Percentiles rank a stretch among this genome's conserved stretches.
Conservation (phyloP, 1,140 invertebrate species). For the Conus betulinus region DNA sequence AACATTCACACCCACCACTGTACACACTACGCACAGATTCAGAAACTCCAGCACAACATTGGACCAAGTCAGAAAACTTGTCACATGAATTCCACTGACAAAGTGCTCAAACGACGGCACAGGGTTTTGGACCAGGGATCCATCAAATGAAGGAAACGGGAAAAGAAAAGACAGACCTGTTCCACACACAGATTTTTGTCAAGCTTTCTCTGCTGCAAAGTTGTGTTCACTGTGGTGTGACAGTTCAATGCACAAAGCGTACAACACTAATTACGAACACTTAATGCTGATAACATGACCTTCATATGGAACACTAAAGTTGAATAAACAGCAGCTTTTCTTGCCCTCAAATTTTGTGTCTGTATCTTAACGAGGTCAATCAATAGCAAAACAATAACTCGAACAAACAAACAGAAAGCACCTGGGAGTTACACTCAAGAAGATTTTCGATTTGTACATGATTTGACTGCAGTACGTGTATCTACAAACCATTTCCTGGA, state of each 20-base stretch:
- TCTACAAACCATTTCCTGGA: background rate
- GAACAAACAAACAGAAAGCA: background rate
- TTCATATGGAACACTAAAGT: background rate
- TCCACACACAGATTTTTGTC: background rate
- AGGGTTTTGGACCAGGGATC: background rate
- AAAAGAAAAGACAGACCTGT: background rate
- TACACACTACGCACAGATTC: too few species aligned
- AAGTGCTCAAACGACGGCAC: too few species aligned
- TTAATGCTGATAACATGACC: background rate
- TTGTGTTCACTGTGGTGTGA: background rate
- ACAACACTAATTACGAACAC: too few species aligned
- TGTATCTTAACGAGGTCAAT: background rate
- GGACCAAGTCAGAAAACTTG: background rate
- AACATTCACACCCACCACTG: too few species aligned
- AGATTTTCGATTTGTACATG: background rate
- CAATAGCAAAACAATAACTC: background rate
- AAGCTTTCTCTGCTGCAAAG: background rate
- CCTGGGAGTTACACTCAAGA: background rate
- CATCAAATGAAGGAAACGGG: background rate
- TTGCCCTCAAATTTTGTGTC: background rate
- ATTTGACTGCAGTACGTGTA: background rate
- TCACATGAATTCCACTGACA: background rate
- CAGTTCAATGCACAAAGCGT: background rate
- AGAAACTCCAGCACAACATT: too few species aligned
- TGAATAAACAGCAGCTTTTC: background rate